phyloP scores from a whole-genome alignment of 1,140 invertebrate genomes.

The Micrasema minimum region DNA sequence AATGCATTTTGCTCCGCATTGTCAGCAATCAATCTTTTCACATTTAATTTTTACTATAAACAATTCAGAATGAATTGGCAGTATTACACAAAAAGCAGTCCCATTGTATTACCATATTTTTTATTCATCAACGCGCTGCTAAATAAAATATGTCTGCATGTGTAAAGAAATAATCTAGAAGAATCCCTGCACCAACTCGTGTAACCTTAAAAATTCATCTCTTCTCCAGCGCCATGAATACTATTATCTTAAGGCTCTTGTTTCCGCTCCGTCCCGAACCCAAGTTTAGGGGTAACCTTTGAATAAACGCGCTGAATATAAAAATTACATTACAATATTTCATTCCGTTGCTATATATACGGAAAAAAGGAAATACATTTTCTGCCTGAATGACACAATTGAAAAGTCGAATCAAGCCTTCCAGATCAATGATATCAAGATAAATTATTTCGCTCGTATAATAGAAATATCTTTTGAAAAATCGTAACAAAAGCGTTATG shows the following conservation, averaged over 20 bases:
- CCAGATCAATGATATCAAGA: neutral
- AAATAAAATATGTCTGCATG: conserved; percentile 9
- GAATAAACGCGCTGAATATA: conserved; percentile 18
- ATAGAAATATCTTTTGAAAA: too few species aligned
- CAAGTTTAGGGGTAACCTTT: neutral
- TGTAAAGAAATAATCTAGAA: conserved; percentile 20
- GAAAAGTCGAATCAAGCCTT: too few species aligned
- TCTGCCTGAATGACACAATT: too few species aligned
- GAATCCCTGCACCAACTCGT: conserved; percentile 15
- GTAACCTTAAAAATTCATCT: conserved; percentile 28
- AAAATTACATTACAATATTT: conserved; percentile 11
- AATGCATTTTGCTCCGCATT: too few species aligned
- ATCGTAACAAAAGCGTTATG: too few species aligned
- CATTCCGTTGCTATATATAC: conserved; percentile 2
- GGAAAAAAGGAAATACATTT: too few species aligned
- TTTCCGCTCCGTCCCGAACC: conserved; percentile 1
- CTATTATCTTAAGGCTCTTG: conserved; percentile 6
- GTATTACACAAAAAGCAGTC: too few species aligned
- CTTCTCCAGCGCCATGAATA: neutral
- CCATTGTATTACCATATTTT: neutral
- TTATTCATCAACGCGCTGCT: neutral
- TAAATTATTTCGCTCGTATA: neutral
- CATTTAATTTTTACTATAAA: too few species aligned
- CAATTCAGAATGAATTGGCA: too few species aligned
- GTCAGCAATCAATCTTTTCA: too few species aligned